Conservation (phyloP, 2,797 vertebrate species). For the Morelia viridis region DNA sequence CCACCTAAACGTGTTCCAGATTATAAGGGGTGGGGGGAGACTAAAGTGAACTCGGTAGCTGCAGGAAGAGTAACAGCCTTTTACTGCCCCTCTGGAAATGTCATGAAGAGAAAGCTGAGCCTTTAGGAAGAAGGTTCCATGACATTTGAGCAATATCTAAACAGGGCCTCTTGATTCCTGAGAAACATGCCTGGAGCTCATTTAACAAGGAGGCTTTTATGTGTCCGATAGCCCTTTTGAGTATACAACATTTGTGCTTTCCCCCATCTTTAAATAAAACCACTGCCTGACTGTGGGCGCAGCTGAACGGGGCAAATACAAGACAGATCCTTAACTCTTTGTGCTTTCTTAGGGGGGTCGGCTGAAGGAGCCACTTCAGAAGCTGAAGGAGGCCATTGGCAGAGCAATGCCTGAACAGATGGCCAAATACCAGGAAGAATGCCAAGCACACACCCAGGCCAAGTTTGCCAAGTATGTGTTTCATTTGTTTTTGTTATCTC, state of each 20-base stretch:
- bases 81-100: not conserved
- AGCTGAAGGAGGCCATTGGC: conserved; percentile 85
- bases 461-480: conserved; percentile 85
- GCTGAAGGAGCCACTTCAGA: conserved; percentile 81
- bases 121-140: not conserved
- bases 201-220: not conserved
- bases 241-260: not conserved
- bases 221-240: too few relatives aligned
- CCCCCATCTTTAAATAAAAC: too few relatives aligned
- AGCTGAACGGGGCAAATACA: not conserved
- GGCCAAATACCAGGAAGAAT: conserved; percentile 82
- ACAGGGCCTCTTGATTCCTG: not conserved
- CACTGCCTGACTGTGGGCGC: not conserved
- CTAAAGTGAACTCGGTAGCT: too few relatives aligned
- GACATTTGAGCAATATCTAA: not conserved
- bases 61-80: not conserved
- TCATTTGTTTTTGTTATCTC: not conserved
- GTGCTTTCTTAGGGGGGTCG: conserved; percentile 74
- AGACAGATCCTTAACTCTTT: not conserved
- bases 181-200: not conserved
- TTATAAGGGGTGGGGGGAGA: not conserved
- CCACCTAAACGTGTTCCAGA: not conserved
- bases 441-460: conserved; percentile 82
- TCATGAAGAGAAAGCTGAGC: not conserved
- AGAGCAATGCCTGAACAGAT: conserved; percentile 91